These are phyloP conservation scores for Sus cebifrons DNA, from an alignment of 2,797 vertebrate genomes.

Conservation along the genomic window DNA sequence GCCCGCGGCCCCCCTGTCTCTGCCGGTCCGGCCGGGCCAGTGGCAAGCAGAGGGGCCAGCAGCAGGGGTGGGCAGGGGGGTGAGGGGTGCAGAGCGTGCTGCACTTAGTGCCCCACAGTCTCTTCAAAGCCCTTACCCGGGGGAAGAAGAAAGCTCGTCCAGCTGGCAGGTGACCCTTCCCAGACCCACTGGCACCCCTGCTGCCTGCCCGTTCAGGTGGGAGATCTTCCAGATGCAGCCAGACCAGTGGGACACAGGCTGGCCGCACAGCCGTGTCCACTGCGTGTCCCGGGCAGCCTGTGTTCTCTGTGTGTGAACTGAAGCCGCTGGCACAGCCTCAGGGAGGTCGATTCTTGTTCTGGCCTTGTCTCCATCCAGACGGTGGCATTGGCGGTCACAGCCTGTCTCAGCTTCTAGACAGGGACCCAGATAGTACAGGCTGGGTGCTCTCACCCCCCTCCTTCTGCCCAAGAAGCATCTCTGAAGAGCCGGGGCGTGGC, in stretches of 20 bases:
- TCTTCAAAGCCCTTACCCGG: not conserved
- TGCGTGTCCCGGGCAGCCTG: fast-evolving
- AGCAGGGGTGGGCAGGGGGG: not conserved
- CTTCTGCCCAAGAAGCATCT: fast-evolving
- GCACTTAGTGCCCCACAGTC: no score
- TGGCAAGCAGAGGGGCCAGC: not conserved
- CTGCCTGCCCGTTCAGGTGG: not conserved
- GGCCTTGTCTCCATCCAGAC: not conserved
- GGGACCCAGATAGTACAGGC: fast-evolving
- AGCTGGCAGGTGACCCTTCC: not conserved
- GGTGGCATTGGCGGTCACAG: not conserved
- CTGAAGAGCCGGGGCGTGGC: fast-evolving
- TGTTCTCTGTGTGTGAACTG: not conserved
- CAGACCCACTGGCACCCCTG: not conserved
- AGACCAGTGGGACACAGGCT: fast-evolving
- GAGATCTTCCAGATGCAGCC: no score
- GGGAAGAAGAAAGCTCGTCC: fast-evolving
- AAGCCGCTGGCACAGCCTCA: fast-evolving
- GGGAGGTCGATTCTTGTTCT: not conserved
- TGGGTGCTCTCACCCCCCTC: fast-evolving
- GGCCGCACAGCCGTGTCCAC: not conserved
- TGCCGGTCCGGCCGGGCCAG: not conserved
- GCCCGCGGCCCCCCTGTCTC: not conserved
- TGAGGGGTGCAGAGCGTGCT: not conserved
- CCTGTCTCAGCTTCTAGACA: fast-evolving